Conservation (phyloP, 2,113 vertebrate genomes). For the Myodes glareolus region DNA sequence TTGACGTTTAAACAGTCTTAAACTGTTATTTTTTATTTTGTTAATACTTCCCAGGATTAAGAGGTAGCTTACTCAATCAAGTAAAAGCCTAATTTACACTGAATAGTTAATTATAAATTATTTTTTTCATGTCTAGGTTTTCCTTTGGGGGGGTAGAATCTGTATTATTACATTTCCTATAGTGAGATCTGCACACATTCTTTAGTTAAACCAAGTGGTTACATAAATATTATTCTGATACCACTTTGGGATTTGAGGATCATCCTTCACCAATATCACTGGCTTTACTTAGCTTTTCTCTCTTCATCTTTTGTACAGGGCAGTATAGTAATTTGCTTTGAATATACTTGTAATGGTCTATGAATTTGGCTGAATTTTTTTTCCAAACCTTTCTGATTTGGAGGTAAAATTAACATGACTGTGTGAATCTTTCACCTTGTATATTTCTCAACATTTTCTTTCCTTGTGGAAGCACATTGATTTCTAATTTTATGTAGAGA, state of each 20-base stretch:
- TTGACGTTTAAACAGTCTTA: not conserved
- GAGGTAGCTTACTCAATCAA: not conserved
- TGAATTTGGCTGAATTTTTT: slow-evolving; percentile 20
- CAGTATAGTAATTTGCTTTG: not conserved
- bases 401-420: not conserved
- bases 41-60: not conserved
- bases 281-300: not conserved
- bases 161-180: not conserved
- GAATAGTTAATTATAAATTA: not conserved
- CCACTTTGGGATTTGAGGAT: not conserved
- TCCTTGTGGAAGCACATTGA: not conserved
- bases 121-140: not conserved
- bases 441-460: slow-evolving; percentile 4
- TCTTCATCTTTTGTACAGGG: not conserved
- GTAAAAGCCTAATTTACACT: not conserved
- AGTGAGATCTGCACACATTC: not conserved
- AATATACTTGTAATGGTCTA: not conserved
- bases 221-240: not conserved
- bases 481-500: not conserved
- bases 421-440: not conserved
- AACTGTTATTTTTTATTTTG: not conserved
- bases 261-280: not conserved
- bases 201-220: slow-evolving; percentile 12
- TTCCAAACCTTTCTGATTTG: not conserved
- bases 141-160: not conserved